Evolutionary conservation across 2,113 vertebrate species (phyloP).

Genomic region (Pavo muticus): DNA sequence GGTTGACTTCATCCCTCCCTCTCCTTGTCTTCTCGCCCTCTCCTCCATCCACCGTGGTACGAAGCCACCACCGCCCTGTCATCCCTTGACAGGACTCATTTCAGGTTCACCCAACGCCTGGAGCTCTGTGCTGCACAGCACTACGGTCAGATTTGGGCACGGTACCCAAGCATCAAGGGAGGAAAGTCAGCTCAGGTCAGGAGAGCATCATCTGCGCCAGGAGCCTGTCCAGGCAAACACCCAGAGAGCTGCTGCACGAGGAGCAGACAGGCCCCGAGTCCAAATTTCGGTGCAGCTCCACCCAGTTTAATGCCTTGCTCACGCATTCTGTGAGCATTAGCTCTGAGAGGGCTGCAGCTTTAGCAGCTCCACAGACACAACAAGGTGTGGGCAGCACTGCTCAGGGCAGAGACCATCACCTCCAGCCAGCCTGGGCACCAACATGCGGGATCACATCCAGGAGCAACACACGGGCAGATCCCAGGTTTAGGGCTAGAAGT

Average conservation of each 20-base stretch:
- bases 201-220: conserved; percentile 56
- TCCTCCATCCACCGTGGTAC: not conserved
- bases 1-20: not conserved
- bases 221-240: conserved; percentile 66
- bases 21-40: not conserved
- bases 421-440: not conserved
- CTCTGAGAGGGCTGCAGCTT: conserved; percentile 18
- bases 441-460: not conserved
- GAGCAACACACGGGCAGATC: not conserved
- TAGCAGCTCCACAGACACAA: conserved; percentile 26
- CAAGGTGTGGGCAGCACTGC: not conserved
- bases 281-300: conserved; percentile 59
- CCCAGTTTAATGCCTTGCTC: conserved; percentile 60
- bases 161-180: not conserved
- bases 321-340: conserved; percentile 51
- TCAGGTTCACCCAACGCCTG: not conserved
- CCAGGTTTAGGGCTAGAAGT: not conserved
- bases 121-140: not conserved
- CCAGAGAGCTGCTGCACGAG: conserved; percentile 46
- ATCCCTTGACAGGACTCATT: not conserved
- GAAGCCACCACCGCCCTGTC: not conserved
- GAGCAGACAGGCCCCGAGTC: conserved; percentile 34
- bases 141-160: not conserved
- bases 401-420: not conserved
- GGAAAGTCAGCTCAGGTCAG: conserved; percentile 65